Evolutionary conservation across 1,140 invertebrate genomes (phyloP), one percentile per base, ranked within the genome.

Genomic region (Macrobrachium rosenbergii): DNA sequence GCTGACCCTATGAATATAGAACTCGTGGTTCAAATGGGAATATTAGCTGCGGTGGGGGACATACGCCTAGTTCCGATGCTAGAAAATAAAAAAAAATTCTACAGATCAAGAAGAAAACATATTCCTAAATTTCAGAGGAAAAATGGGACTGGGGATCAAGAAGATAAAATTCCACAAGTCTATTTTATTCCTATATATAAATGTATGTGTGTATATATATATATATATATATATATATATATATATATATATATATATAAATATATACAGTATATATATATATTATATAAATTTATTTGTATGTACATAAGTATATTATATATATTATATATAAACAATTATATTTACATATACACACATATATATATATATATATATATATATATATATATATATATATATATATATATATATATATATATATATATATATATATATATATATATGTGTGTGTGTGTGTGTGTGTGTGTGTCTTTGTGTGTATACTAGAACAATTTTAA

Each of bases 211-310:
- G 28, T 73, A 73, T 73, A 73, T 73, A 73, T 73, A 73, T 73
- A 73, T 73, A 73, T 73, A 73, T 73, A 73, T 73, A 73, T 73
- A 73, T 73, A 73, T 73, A 73, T 73, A 73, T 73, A 73, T 73
- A 73, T 73, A 73, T 73, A 73, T 73, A 73, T 73, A 73, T 73
- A 73, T 73, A 73, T 73, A 73, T 73, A 73, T 73, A 73, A 19
- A 73, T 73, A 73, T n/a, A n/a, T n/a, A n/a, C n/a, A n/a, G n/a
- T n/a, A n/a, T n/a, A n/a, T n/a, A n/a, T n/a, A n/a, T n/a, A 19
- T 19, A 19, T 19, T 73, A 73, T 73, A 73, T 73, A 73, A 19
- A 73, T 73, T 19, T 73, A 73, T 73, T 19, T 73, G 28, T 73
- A 73, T 21, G 28, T 73, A 73, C 28, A 73, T 73, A 73, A 19